Evolutionary conservation across 2,797 vertebrate species (phyloP), one percentile per base, ranked within the genome.

Genomic region (Euphonia xanthogaster): DNA sequence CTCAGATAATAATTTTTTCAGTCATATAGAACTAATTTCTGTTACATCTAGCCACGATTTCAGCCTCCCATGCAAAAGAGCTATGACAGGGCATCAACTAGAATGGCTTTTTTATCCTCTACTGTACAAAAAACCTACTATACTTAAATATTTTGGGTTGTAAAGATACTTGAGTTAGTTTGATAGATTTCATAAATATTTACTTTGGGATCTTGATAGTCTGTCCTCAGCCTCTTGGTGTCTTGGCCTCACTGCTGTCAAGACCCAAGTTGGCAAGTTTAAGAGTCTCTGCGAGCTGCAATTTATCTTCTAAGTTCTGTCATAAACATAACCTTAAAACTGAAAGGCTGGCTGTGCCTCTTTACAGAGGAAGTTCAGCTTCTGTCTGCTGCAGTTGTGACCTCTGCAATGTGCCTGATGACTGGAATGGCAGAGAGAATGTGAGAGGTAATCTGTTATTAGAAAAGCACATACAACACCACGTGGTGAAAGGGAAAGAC

Each of bases 41-140:
- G 20, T 57, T 79, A 27, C 2, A 28, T 44, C 4, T 48, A 30
- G 3, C 18, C 19, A 44, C 0, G 0, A 24, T 54, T 42, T 45
- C 11, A 79, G 12, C 3, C 12, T 79, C 21, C 14, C 12, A 37
- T 1, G 1, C 6, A 58, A 24, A 77, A 62, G 4, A 80, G 14
- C 16, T 73, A 18, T 39, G 45, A 47, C 33, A 55, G 3, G 4
- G 5, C 9, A 53, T 65, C 33, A 76, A 3, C 9, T 39, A 17
- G 21, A 23, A 60, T 22, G 33, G 4, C 0, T 30, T 76, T 73
- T 61, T 78, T 54, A 14, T 37, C 70, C 9, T 81, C 7, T 76
- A 31, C 2, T 45, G 5, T 58, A 22, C 11, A 39, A 82, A 80
- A 78, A 6, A 13, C 1, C 3, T 27, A 39, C 39, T 21, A 33